Conservation (phyloP, 2,888 invertebrate genomes). For the Parnassius mnemosyne region DNA sequence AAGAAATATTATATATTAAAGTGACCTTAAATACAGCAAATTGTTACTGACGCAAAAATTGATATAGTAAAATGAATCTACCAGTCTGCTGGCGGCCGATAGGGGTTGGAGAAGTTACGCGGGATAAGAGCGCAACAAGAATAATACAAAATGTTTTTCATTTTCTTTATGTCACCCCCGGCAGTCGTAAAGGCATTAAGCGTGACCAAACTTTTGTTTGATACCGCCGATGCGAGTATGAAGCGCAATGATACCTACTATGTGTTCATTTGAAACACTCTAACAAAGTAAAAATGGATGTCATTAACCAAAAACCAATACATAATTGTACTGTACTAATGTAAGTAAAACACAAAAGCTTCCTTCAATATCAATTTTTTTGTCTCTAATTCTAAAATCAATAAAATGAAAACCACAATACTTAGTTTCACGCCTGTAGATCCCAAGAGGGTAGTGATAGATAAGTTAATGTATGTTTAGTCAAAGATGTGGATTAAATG, state of each 20-base stretch:
- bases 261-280: conserved; percentile 18
- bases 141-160: conserved; percentile 89
- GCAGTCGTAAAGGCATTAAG: conserved; percentile 93
- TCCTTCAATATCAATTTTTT: too few relatives aligned
- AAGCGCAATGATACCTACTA: conserved; percentile 48
- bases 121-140: conserved; percentile 79
- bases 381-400: too few relatives aligned
- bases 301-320: too few relatives aligned
- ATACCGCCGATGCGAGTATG: conserved; percentile 76
- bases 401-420: too few relatives aligned
- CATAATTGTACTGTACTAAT: too few relatives aligned
- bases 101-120: conserved; percentile 71
- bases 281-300: conserved; percentile 23
- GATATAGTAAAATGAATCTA: conserved; percentile 36
- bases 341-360: too few relatives aligned
- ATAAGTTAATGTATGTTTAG: too few relatives aligned
- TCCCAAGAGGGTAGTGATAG: too few relatives aligned
- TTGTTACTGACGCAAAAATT: conserved; percentile 22
- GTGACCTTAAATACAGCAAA: neutral
- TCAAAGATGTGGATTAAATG: too few relatives aligned
- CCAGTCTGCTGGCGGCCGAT: conserved; percentile 49
- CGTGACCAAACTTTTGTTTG: conserved; percentile 89
- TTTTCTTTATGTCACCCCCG: conserved; percentile 94
- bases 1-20: too few relatives aligned
- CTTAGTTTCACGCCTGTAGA: too few relatives aligned